Percentiles rank a stretch among this genome's conserved stretches.
These are phyloP conservation scores for Hippasteria phrygiana DNA, from an alignment of 53 echinoderm and acorn worm species.

Conservation along the genomic window DNA sequence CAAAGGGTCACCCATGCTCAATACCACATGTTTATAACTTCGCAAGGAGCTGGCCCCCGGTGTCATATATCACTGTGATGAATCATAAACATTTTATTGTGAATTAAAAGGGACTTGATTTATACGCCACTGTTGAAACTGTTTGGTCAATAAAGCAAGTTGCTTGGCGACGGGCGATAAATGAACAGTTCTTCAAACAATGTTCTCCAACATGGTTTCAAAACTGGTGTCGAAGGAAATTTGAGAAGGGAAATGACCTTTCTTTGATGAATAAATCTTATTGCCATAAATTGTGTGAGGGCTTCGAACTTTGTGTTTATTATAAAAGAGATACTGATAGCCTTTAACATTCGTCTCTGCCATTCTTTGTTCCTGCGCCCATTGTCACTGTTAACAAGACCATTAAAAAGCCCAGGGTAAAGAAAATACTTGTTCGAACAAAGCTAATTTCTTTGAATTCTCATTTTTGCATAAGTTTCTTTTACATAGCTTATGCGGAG, in stretches of 20 bases:
- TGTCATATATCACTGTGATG: slow-evolving; percentile 27
- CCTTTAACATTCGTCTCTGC: too few species aligned
- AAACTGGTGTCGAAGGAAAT: not conserved
- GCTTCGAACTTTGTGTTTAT: too few species aligned
- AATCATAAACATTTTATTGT: slow-evolving; percentile 4
- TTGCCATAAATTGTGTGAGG: too few species aligned
- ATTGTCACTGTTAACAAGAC: too few species aligned
- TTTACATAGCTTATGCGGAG: too few species aligned
- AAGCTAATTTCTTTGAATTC: too few species aligned
- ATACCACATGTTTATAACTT: not conserved
- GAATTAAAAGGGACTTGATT: not conserved
- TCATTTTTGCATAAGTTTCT: too few species aligned
- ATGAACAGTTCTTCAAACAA: not conserved
- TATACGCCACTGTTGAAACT: slow-evolving; percentile 10
- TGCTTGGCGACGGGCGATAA: not conserved
- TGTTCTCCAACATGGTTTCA: not conserved
- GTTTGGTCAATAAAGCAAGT: slow-evolving; percentile 35
- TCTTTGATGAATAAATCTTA: too few species aligned
- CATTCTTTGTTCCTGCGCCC: too few species aligned
- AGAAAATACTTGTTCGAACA: too few species aligned
- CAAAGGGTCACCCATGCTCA: not conserved
- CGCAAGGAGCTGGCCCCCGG: not conserved
- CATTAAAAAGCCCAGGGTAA: too few species aligned
- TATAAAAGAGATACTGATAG: too few species aligned
- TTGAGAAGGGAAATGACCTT: not conserved